These are phyloP conservation scores for Sebastes jordani DNA, from an alignment of 2,797 vertebrate genomes.

Conservation along the genomic window DNA sequence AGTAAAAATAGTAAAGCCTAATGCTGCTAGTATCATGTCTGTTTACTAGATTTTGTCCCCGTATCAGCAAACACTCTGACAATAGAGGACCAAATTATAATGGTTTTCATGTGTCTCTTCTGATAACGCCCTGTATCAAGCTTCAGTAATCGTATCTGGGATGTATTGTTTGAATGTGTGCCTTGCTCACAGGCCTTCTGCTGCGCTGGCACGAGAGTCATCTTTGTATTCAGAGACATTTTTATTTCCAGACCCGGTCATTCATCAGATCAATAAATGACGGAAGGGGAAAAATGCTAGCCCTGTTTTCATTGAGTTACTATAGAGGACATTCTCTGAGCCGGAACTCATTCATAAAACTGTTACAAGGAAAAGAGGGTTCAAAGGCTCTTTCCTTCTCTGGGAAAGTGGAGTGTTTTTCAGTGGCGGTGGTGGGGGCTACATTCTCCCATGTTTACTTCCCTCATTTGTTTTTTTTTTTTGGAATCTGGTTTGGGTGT, in stretches of 20 bases:
- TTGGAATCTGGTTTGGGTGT: conserved; percentile 62
- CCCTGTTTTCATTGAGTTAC: conserved; percentile 49
- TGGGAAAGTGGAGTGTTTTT: conserved; percentile 62
- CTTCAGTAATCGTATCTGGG: conserved; percentile 48
- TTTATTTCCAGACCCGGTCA: conserved; percentile 41
- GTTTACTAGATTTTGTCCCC: neutral
- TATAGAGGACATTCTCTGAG: conserved; percentile 57
- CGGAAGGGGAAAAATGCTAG: conserved; percentile 23
- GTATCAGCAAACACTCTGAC: neutral
- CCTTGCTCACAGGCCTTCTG: conserved; percentile 30
- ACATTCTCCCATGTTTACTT: conserved; percentile 69
- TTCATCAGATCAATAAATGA: conserved; percentile 53
- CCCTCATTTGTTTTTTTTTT: conserved; percentile 54
- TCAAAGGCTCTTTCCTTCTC: conserved; percentile 50
- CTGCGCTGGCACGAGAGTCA: conserved; percentile 25
- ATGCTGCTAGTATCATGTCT: neutral
- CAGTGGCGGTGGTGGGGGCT: conserved; percentile 32
- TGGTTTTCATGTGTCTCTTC: conserved; percentile 6
- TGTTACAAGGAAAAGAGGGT: conserved; percentile 26
- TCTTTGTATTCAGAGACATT: conserved; percentile 27
- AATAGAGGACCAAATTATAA: neutral
- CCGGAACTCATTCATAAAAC: conserved; percentile 71
- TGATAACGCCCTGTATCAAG: conserved; percentile 29
- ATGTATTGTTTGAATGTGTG: conserved; percentile 47
- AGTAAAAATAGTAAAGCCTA: conserved; percentile 5